Percentiles rank a stretch among this genome's conserved stretches.
Conservation (phyloP, 2,797 vertebrate genomes). For the Xenentodon cancila region DNA sequence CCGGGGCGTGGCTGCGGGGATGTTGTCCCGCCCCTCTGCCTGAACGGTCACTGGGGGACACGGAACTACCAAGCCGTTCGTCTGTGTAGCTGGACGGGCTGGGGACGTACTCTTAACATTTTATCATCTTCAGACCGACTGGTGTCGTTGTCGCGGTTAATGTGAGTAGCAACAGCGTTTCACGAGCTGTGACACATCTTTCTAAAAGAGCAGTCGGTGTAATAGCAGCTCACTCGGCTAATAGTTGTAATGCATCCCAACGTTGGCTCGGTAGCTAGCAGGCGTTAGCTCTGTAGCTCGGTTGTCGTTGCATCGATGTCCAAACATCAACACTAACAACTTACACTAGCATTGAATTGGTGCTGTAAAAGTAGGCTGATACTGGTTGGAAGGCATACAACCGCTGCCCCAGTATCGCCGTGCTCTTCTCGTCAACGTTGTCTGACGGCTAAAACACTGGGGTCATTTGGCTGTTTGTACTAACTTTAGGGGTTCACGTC, state of each 20-base stretch:
- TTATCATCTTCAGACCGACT: conserved; percentile 21
- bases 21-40: conserved; percentile 23
- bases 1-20: conserved; percentile 21
- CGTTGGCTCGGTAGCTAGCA: conserved; percentile 20
- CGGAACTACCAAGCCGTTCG: conserved; percentile 66
- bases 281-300: conserved; percentile 36
- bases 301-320: neutral
- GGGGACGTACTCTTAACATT: conserved; percentile 22
- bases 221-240: conserved; percentile 3
- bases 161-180: conserved; percentile 58
- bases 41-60: conserved; percentile 29
- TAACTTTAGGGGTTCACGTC: neutral
- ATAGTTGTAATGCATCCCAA: neutral
- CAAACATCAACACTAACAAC: neutral
- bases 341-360: neutral
- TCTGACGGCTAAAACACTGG: conserved; percentile 40
- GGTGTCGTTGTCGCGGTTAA: conserved; percentile 22
- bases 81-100: conserved; percentile 26
- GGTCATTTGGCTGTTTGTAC: conserved; percentile 1
- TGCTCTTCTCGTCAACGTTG: neutral
- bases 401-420: too few relatives aligned
- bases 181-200: neutral
- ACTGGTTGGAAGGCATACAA: neutral
- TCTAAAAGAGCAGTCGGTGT: neutral
- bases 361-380: rapidly evolving